Conservation (phyloP, 2,113 vertebrate genomes). For the Sialia sialis region DNA sequence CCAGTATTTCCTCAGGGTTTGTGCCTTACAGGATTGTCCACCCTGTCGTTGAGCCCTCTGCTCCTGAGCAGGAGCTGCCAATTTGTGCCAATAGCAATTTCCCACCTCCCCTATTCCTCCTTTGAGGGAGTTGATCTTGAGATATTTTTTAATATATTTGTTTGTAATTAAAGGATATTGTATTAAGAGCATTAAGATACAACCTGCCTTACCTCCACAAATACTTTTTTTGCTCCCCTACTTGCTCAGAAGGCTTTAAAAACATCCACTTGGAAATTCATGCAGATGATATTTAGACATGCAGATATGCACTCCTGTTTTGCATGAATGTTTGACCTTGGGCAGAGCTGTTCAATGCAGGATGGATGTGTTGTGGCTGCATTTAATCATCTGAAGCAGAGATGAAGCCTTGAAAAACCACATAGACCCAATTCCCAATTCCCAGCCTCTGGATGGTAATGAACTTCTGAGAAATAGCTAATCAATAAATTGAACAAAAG, state of each 20-base stretch:
- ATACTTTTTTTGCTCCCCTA: neutral
- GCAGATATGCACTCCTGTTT: conserved; percentile 63
- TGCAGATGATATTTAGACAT: conserved; percentile 55
- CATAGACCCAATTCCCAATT: conserved; percentile 60
- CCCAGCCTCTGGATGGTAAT: conserved; percentile 69
- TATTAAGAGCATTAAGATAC: neutral
- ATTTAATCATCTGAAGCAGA: conserved; percentile 68
- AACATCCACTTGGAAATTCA: conserved; percentile 21
- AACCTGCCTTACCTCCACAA: conserved; percentile 37
- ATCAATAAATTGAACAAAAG: conserved; percentile 78
- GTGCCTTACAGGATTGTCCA: neutral
- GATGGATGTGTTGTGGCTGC: conserved; percentile 68
- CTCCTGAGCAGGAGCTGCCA: conserved; percentile 18
- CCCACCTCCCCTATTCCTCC: neutral
- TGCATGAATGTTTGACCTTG: conserved; percentile 74
- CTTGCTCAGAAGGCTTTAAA: conserved; percentile 30
- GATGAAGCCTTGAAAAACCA: conserved; percentile 60
- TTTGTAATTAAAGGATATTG: conserved; percentile 42
- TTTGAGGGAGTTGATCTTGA: neutral
- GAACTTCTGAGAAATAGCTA: conserved; percentile 77
- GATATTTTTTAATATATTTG: neutral
- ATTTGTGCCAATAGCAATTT: conserved; percentile 18
- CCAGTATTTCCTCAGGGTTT: neutral
- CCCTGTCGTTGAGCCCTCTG: neutral
- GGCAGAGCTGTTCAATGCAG: conserved; percentile 46